These are phyloP conservation scores for Megaceryle alcyon DNA, from an alignment of 2,797 vertebrate species.

Conservation along the genomic window DNA sequence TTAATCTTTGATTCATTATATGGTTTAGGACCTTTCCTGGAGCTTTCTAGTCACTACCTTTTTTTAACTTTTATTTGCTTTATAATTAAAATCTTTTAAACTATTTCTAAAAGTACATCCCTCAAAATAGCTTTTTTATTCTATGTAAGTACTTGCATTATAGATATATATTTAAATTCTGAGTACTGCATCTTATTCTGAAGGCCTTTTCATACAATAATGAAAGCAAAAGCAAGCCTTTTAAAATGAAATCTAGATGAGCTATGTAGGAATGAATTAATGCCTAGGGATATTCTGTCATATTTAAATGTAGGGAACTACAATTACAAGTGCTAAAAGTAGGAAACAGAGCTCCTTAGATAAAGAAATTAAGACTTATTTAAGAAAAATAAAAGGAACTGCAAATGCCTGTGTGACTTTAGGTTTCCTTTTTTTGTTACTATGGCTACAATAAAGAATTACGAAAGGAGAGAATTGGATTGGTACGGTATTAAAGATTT, in stretches of 20 bases:
- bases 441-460: constrained; percentile 37
- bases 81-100: background rate
- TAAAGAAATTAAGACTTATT: background rate
- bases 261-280: background rate
- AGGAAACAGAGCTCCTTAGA: background rate
- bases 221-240: background rate
- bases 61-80: background rate
- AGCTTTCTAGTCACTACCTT: background rate
- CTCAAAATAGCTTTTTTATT: constrained; percentile 1
- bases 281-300: background rate
- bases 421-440: constrained; percentile 22
- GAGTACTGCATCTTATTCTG: background rate
- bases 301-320: constrained; percentile 17
- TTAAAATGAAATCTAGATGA: constrained; percentile 21
- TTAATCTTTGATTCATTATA: background rate
- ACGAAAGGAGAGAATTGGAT: constrained; percentile 1
- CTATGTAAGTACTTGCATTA: background rate
- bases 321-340: background rate
- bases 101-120: background rate
- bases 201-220: background rate
- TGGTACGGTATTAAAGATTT: constrained; percentile 32
- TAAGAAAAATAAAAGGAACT: constrained; percentile 20
- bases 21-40: background rate
- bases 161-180: background rate
- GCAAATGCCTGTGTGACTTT: constrained; percentile 21